These are phyloP conservation scores for Rhaphigaster nebulosa DNA, from an alignment of 2,888 invertebrate species.

Conservation along the genomic window DNA sequence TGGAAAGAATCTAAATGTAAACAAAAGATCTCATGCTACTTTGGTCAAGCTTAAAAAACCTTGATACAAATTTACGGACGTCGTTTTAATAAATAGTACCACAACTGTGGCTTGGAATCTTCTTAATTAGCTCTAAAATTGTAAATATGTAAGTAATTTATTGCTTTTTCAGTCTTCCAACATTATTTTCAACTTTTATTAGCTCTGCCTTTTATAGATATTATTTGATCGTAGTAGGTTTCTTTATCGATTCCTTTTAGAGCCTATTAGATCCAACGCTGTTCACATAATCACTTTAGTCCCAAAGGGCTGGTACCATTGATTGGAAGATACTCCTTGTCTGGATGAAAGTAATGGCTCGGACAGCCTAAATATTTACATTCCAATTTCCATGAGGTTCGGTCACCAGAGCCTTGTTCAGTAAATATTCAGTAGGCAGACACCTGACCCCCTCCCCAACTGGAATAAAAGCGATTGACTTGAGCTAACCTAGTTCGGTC, in stretches of 20 bases:
- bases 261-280: not conserved
- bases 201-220: not conserved
- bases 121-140: too few species aligned
- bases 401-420: not conserved
- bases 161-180: too few species aligned
- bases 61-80: too few species aligned
- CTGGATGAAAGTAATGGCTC: not conserved
- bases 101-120: too few species aligned
- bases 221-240: not conserved
- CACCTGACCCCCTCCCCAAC: not conserved
- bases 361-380: constrained; percentile 2
- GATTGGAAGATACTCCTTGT: not conserved
- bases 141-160: too few species aligned
- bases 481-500: not conserved
- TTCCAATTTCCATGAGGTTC: not conserved
- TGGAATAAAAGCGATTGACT: not conserved
- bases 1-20: too few species aligned
- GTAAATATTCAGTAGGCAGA: constrained; percentile 4
- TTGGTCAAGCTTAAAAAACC: too few species aligned
- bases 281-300: not conserved
- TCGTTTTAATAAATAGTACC: too few species aligned
- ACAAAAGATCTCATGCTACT: too few species aligned
- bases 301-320: not conserved
- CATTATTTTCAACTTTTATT: too few species aligned
- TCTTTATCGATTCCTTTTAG: not conserved